These are phyloP conservation scores for Rhinoderma darwinii DNA, from an alignment of 2,113 vertebrate species.

Conservation along the genomic window DNA sequence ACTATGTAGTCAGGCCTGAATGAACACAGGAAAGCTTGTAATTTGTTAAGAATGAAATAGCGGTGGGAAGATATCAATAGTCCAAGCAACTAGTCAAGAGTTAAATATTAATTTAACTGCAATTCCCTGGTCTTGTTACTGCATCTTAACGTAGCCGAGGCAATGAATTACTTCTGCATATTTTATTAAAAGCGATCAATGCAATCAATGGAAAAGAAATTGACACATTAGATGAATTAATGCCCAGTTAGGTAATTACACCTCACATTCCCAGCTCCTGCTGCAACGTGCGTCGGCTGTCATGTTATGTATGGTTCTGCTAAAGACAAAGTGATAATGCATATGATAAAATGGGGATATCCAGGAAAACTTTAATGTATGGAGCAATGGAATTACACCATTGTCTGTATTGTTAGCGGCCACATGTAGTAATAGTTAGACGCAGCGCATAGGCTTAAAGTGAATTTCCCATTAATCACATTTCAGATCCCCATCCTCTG, in stretches of 20 bases:
- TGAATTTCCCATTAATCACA: slow-evolving; percentile 1
- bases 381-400: background rate
- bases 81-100: background rate
- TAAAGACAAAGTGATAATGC: background rate
- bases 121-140: slow-evolving; percentile 34
- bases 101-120: slow-evolving; percentile 27
- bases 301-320: background rate
- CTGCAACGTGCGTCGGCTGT: background rate
- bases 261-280: background rate
- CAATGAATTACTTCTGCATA: slow-evolving; percentile 16
- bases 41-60: slow-evolving; percentile 51
- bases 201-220: slow-evolving; percentile 34
- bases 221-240: slow-evolving; percentile 46
- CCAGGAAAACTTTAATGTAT: background rate
- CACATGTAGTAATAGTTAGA: too few species aligned
- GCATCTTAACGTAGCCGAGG: background rate
- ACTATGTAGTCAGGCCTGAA: slow-evolving; percentile 26
- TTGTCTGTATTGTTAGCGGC: background rate
- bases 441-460: background rate
- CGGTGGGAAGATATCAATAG: slow-evolving; percentile 24
- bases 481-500: background rate
- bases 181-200: slow-evolving; percentile 44
- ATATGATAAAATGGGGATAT: background rate
- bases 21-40: slow-evolving; percentile 58
- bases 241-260: slow-evolving; percentile 21